These are phyloP conservation scores for Apodemia mormo DNA, from an alignment of 2,888 invertebrate genomes.

Conservation along the genomic window DNA sequence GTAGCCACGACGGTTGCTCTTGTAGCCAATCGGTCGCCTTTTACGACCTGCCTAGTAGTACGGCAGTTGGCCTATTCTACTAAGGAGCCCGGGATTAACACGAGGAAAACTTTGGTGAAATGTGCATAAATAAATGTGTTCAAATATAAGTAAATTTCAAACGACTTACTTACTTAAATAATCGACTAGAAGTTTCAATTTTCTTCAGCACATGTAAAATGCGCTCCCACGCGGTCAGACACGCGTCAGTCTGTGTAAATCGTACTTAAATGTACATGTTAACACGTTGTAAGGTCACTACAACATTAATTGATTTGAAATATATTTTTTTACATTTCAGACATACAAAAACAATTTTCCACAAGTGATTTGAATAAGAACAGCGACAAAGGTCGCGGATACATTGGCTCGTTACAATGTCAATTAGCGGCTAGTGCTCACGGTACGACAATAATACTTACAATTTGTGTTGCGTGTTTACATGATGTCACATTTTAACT, in stretches of 20 bases:
- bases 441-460: conserved; percentile 41
- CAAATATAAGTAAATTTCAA: background rate
- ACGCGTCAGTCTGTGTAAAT: background rate
- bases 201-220: background rate
- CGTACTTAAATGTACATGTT: background rate
- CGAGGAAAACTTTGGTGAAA: too few species aligned
- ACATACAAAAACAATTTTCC: conserved; percentile 5
- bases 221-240: background rate
- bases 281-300: background rate
- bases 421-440: conserved; percentile 50
- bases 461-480: conserved; percentile 1
- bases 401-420: conserved; percentile 60
- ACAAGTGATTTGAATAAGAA: conserved; percentile 3
- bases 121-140: background rate
- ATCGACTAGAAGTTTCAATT: background rate
- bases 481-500: background rate
- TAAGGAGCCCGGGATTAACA: too few species aligned
- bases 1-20: too few species aligned
- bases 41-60: too few species aligned
- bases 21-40: too few species aligned
- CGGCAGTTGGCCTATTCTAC: too few species aligned
- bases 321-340: background rate
- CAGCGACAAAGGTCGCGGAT: conserved; percentile 49
- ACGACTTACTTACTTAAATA: background rate
- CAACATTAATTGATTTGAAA: background rate